Percentiles rank a stretch among this genome's conserved stretches.
These are phyloP conservation scores for Rhogogaster chlorosoma DNA, from an alignment of 2,888 invertebrate species.

Conservation along the genomic window DNA sequence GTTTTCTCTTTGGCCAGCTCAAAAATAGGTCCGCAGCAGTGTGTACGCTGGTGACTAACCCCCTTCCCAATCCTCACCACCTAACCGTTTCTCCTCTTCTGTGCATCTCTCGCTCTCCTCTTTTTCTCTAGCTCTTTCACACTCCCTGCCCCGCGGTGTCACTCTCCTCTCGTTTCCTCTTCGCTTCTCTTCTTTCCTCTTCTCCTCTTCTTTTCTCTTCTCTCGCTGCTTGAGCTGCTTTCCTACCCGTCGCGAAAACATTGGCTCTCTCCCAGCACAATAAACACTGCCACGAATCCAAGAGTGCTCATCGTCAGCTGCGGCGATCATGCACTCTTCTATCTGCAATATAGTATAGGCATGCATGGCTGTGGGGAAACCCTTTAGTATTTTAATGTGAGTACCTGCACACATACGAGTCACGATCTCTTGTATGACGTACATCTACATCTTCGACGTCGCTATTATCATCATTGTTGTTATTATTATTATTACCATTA, in stretches of 20 bases:
- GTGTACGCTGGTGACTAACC: constrained; percentile 55
- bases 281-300: constrained; percentile 56
- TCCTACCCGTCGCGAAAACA: constrained; percentile 56
- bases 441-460: constrained; percentile 3
- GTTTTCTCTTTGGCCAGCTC: constrained; percentile 70
- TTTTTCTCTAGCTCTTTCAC: constrained; percentile 48
- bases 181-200: neutral
- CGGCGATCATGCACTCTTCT: constrained; percentile 33
- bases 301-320: constrained; percentile 32
- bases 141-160: constrained; percentile 41
- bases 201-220: neutral
- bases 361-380: neutral
- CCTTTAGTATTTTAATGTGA: neutral
- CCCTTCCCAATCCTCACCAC: constrained; percentile 18
- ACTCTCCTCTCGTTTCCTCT: constrained; percentile 16
- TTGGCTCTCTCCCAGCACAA: constrained; percentile 59
- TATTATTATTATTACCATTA: neutral
- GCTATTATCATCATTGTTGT: neutral
- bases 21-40: constrained; percentile 67
- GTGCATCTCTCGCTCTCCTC: constrained; percentile 51
- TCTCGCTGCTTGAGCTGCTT: constrained; percentile 29
- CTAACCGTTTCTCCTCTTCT: constrained; percentile 47
- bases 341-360: neutral
- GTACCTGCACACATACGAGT: neutral
- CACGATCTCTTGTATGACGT: neutral